A percentile compares a stretch with the other conserved stretches of the same genome.
Evolutionary conservation across 2,113 vertebrate species (phyloP).

Genomic region (Propithecus coquereli): DNA sequence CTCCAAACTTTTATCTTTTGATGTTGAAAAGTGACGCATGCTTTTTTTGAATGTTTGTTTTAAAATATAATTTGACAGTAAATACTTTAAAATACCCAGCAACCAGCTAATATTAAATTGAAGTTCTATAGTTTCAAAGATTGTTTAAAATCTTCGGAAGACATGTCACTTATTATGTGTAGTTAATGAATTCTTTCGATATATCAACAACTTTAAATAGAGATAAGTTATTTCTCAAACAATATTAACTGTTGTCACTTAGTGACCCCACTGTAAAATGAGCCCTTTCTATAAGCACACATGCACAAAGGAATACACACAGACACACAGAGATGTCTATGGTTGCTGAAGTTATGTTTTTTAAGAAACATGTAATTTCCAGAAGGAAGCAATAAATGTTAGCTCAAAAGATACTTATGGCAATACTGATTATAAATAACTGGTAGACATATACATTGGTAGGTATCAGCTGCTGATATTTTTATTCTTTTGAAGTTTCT

Average conservation of each 20-base stretch:
- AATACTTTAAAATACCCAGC: neutral
- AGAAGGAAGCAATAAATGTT: neutral
- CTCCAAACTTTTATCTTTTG: neutral
- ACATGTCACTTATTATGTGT: neutral
- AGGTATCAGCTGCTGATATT: neutral
- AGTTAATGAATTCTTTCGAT: neutral
- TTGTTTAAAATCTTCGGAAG: neutral
- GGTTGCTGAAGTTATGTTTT: neutral
- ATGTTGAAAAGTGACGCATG: neutral
- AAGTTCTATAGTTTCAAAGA: neutral
- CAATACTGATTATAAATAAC: neutral
- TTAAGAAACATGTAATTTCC: neutral
- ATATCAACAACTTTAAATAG: neutral
- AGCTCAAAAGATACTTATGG: neutral
- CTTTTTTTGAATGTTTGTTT: neutral
- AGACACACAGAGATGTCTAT: neutral
- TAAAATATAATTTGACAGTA: neutral
- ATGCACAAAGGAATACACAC: neutral
- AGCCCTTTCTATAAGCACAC: neutral
- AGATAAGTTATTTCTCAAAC: slow-evolving; percentile 1
- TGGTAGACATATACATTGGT: neutral
- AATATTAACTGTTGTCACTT: neutral
- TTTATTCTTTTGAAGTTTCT: neutral
- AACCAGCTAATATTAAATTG: neutral
- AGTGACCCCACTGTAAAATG: neutral